These are phyloP conservation scores for Serinus canaria DNA, from an alignment of 2,113 vertebrate genomes.

Conservation along the genomic window DNA sequence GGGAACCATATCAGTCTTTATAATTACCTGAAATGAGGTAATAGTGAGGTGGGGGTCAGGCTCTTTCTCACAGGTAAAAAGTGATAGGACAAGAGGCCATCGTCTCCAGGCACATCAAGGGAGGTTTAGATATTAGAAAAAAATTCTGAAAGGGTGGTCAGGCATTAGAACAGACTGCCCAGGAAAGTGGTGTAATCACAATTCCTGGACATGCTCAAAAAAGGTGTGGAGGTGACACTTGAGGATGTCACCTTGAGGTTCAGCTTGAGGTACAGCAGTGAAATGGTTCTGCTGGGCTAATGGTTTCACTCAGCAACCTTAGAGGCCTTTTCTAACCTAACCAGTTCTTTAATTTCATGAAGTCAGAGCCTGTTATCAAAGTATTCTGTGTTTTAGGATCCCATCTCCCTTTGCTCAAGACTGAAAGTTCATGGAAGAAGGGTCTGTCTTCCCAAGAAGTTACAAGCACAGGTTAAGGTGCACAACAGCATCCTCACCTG, in stretches of 20 bases:
- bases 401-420: background rate
- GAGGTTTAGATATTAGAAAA: background rate
- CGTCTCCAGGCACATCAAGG: background rate
- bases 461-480: background rate
- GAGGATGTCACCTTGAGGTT: background rate
- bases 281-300: background rate
- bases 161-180: background rate
- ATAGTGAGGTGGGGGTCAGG: background rate
- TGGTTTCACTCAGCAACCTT: background rate
- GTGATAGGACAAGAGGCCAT: background rate
- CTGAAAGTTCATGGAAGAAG: background rate
- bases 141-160: background rate
- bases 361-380: background rate
- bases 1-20: background rate
- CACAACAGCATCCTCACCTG: slow-evolving; percentile 25
- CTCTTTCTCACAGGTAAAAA: background rate
- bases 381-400: background rate
- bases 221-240: background rate
- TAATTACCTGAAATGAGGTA: fast-evolving
- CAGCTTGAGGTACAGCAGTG: background rate
- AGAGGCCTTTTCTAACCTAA: background rate
- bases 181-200: background rate
- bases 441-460: background rate
- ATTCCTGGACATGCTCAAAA: background rate
- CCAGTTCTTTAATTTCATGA: background rate